Evolutionary conservation across 2,888 invertebrate species (phyloP).

Genomic region (Lasioglossum pauxillum): DNA sequence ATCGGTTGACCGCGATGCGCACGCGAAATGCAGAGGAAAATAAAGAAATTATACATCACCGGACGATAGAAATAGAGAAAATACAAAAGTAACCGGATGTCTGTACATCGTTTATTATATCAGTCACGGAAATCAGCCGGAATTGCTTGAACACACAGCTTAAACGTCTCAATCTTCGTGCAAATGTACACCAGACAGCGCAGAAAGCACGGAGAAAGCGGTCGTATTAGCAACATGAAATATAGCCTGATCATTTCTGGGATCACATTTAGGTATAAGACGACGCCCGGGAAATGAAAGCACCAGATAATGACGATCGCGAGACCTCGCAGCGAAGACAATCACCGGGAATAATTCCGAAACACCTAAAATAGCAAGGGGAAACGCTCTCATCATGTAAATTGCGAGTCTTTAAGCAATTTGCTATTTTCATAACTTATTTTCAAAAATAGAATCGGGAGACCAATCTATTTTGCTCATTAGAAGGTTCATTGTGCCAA

Average conservation of each 20-base stretch:
- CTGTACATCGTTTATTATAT: conserved; percentile 1
- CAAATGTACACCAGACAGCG: background rate
- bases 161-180: background rate
- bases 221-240: background rate
- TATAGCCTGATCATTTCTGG: background rate
- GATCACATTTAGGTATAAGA: background rate
- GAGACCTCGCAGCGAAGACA: background rate
- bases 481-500: background rate
- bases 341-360: background rate
- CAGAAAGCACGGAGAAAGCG: background rate
- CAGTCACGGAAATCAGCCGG: background rate
- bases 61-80: background rate
- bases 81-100: background rate
- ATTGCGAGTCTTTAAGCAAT: background rate
- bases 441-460: background rate
- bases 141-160: conserved; percentile 1
- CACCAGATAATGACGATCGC: background rate
- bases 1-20: background rate
- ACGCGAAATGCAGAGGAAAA: background rate
- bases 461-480: background rate
- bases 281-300: background rate
- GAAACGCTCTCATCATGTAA: background rate
- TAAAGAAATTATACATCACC: background rate
- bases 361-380: background rate
- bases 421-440: background rate